These are phyloP conservation scores for Odontocerum albicorne DNA, from an alignment of 2,888 invertebrate genomes.

Conservation along the genomic window DNA sequence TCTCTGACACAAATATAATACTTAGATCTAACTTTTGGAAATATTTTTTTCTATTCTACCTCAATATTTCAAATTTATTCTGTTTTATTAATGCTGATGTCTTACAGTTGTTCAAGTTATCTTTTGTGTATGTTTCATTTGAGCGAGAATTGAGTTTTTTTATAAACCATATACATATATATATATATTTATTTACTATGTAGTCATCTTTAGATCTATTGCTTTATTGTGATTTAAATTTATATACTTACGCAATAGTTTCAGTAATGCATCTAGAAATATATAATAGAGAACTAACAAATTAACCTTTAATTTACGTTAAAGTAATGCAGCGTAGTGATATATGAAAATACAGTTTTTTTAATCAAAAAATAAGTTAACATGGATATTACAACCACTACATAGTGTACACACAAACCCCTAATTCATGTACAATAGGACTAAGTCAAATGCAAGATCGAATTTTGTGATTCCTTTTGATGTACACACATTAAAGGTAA, in stretches of 20 bases:
- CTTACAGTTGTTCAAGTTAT: no score
- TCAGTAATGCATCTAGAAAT: conserved; percentile 23
- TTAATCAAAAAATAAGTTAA: no score
- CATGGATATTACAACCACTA: conserved; percentile 32
- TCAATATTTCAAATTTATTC: conserved; percentile 6
- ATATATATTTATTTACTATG: conserved; percentile 38
- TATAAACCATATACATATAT: no score
- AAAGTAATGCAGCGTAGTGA: conserved; percentile 46
- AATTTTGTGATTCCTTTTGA: no score
- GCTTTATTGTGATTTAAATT: conserved; percentile 59
- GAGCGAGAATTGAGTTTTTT: conserved; percentile 16
- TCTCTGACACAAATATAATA: no score
- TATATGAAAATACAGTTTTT: conserved; percentile 58
- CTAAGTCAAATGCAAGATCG: no score
- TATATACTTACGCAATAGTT: conserved; percentile 31
- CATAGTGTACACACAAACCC: no score
- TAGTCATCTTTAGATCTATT: conserved; percentile 62
- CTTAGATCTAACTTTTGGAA: no score
- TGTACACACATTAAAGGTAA: no score
- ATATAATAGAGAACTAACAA: conserved; percentile 50
- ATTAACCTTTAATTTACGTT: conserved; percentile 53
- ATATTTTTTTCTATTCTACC: conserved; percentile 13
- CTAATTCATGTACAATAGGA: no score
- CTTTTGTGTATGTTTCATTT: conserved; percentile 3
- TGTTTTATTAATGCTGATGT: background rate